Base-by-base conservation (phyloP, 1,140 invertebrate species). In the Drosophila subobscura region DNA sequence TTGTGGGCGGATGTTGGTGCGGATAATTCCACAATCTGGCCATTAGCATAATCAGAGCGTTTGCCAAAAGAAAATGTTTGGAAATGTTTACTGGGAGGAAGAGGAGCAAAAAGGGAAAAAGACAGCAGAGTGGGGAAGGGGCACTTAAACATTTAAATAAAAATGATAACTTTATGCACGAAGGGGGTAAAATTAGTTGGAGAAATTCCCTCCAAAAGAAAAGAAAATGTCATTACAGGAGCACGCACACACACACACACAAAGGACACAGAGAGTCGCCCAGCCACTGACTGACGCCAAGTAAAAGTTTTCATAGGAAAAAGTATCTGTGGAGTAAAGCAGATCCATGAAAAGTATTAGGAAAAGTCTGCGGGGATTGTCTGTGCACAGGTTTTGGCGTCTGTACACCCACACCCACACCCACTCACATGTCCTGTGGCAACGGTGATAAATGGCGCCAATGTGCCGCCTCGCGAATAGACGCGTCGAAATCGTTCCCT, bases 391-490 rank as follows among this genome's bases (percentile, higher is more conserved):
- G 79, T 84, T 84, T 84, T 51, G 71, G 71, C 71, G 71, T 65
- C 71, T 65, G 68, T 56, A 52, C 40, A 49, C 45, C 41, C 51
- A 5, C 16, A 10, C 40, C 41, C n/a, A n/a, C 71, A 23, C 72
- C 33, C 53, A 67, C 60, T 47, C 81, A 85, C 72, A 71, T 75
- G 72, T 79, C 72, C 75, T 68, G 33, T 37, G 75, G 84, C 65
- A 89, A 84, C 89, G 89, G 89, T 89, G 85, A 91, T 91, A 89
- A 91, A 89, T 90, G 89, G 89, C 89, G 89, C 89, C 89, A 91
- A 83, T 84, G 76, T 86, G 89, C 76, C 89, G 89, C 79, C 75
- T 77, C 60, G 50, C 84, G 84, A 79, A 79, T 79, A 72, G 85
- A 73, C 86, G 86, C 77, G 67, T 72, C 83, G 72, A 74, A 85